These are phyloP conservation scores for Bradypodion ventrale DNA, from an alignment of 2,797 vertebrate species.

Conservation along the genomic window DNA sequence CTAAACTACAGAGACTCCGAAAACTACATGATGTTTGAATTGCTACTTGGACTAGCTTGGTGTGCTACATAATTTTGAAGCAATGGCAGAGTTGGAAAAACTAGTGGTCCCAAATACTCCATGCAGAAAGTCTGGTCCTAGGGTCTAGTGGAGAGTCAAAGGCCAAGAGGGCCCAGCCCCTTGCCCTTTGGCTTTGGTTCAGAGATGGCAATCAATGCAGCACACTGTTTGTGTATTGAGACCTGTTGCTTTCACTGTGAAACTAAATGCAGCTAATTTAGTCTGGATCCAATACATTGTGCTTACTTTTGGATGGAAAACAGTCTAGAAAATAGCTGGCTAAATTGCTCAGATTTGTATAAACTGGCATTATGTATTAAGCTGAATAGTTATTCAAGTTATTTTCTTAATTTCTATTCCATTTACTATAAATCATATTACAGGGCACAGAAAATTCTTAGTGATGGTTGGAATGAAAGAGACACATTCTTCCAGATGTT, in stretches of 20 bases:
- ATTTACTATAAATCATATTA: constrained; percentile 24
- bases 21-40: background rate
- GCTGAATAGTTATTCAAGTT: constrained; percentile 1
- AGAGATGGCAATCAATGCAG: background rate
- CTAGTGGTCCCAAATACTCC: background rate
- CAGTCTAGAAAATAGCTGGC: background rate
- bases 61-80: background rate
- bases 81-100: background rate
- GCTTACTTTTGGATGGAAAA: background rate
- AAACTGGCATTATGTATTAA: background rate
- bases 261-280: background rate
- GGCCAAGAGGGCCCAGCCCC: background rate
- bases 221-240: background rate
- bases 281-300: background rate
- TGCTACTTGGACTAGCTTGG: background rate
- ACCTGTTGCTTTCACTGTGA: background rate
- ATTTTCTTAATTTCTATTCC: background rate
- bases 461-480: constrained; percentile 50
- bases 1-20: background rate
- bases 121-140: background rate
- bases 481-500: constrained; percentile 15
- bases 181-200: background rate
- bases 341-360: background rate
- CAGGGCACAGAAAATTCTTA: background rate
- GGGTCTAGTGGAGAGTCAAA: background rate